These are phyloP conservation scores for Girardia tigrina DNA, from an alignment of 2,888 invertebrate genomes.

Conservation along the genomic window DNA sequence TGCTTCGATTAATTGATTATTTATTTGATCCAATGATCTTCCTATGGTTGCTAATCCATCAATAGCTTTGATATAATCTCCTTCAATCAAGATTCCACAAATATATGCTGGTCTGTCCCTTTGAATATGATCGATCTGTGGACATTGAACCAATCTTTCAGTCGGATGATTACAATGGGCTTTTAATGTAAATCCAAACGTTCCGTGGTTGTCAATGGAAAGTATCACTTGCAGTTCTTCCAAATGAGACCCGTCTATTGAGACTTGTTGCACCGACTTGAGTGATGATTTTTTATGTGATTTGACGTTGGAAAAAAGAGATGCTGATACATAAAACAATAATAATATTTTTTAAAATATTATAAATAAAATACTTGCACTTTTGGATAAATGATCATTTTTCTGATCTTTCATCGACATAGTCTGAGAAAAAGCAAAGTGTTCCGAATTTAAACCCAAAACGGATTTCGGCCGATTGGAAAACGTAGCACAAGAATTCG, in stretches of 20 bases:
- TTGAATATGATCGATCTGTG: constrained; percentile 18
- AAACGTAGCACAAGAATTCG: not conserved
- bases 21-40: constrained; percentile 48
- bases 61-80: constrained; percentile 70
- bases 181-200: constrained; percentile 68
- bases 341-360: not conserved
- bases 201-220: constrained; percentile 61
- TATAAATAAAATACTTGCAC: not conserved
- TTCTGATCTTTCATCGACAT: constrained; percentile 18
- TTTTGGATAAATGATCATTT: constrained; percentile 12
- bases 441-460: not conserved
- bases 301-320: not conserved
- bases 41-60: constrained; percentile 60
- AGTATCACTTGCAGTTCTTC: constrained; percentile 48
- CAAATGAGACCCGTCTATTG: not conserved
- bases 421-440: not conserved
- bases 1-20: constrained; percentile 48
- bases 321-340: not conserved
- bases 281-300: constrained; percentile 12
- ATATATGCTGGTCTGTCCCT: constrained; percentile 38
- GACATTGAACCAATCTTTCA: not conserved
- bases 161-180: constrained; percentile 26
- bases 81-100: constrained; percentile 52
- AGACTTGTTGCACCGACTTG: constrained; percentile 1
- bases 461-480: constrained; percentile 19